Base-by-base conservation (phyloP, 2,888 invertebrate species). In the Cancer borealis region DNA sequence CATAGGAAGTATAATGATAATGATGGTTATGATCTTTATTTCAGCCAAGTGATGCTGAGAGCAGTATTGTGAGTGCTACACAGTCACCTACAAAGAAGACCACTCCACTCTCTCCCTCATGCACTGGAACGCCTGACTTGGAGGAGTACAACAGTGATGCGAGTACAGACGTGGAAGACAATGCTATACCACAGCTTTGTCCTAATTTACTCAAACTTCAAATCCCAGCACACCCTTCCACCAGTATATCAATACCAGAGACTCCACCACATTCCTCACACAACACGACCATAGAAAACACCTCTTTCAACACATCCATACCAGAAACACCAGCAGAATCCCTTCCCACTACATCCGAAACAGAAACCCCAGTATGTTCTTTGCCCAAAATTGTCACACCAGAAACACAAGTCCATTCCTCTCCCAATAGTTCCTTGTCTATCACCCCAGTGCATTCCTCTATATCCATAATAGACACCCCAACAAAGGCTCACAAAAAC, bases 81-180 rank as follows among this genome's bases (percentile, higher is more conserved):
- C 84, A 84, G 39, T 84, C 39, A 84, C 39, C 84, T n/a, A 2
- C 84, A 12, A 30, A n/a, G 84, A 84, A n/a, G 39, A 39, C 39
- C 30, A 14, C 30, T 3, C 3, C 30, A 26, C 84, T 17, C 21
- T 49, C 88, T 47, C 88, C 88, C 17, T n/a, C 26, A 46, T 47
- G 14, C 46, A 89, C 46, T 84, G 39, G 3, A 12, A 84, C 14
- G 17, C 10, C 91, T 10, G 45, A 21, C 21, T 8, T 6, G 21
- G 73, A 91, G 39, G 46, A 73, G 26, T 95, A 93, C 93, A 93
- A 93, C 66, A 93, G 93, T 88, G 95, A 95, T 73, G 92, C 66
- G 30, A 93, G 95, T 49, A 95, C 95, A 21, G 95, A 95, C 88
- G 45, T 73, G 0, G 95, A 95, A 21, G 92, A 93, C 84, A 39